Evolutionary conservation across 1,140 invertebrate species (phyloP).

Genomic region (Drosophila quadrilineata): DNA sequence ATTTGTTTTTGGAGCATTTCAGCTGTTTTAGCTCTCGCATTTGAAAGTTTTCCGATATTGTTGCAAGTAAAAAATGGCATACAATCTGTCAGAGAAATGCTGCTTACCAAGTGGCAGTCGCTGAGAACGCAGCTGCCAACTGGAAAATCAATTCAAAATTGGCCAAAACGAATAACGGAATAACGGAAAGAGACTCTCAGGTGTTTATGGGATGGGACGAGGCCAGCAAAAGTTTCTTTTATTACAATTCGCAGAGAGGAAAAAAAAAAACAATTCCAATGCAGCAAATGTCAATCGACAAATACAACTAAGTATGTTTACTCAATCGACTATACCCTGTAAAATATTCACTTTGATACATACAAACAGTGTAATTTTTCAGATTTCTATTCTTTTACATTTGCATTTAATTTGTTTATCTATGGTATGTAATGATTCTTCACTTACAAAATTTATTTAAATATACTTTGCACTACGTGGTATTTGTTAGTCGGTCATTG

Average conservation of each 20-base stretch:
- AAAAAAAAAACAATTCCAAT: conserved; percentile 36
- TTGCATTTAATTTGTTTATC: too few species aligned
- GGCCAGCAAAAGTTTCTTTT: conserved; percentile 48
- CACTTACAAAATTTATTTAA: too few species aligned
- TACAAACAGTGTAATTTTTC: neutral
- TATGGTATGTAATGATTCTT: too few species aligned
- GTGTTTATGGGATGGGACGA: conserved; percentile 55
- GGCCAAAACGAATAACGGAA: too few species aligned
- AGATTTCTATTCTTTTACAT: neutral
- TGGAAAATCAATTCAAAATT: conserved; percentile 75
- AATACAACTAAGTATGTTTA: conserved; percentile 26
- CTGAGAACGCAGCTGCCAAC: conserved; percentile 32
- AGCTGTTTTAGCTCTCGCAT: conserved; percentile 64
- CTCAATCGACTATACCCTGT: conserved; percentile 21
- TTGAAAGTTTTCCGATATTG: conserved; percentile 70
- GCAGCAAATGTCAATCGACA: conserved; percentile 43
- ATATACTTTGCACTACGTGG: too few species aligned
- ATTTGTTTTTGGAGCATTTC: conserved; percentile 44
- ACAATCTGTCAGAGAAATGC: conserved; percentile 71
- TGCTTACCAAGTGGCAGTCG: conserved; percentile 39
- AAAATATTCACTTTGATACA: neutral
- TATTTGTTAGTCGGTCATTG: neutral
- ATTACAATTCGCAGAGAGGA: conserved; percentile 57
- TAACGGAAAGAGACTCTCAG: too few species aligned
- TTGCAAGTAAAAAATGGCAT: conserved; percentile 77